Conservation (phyloP, 1,140 invertebrate species). For the Neuroterus valhalla region DNA sequence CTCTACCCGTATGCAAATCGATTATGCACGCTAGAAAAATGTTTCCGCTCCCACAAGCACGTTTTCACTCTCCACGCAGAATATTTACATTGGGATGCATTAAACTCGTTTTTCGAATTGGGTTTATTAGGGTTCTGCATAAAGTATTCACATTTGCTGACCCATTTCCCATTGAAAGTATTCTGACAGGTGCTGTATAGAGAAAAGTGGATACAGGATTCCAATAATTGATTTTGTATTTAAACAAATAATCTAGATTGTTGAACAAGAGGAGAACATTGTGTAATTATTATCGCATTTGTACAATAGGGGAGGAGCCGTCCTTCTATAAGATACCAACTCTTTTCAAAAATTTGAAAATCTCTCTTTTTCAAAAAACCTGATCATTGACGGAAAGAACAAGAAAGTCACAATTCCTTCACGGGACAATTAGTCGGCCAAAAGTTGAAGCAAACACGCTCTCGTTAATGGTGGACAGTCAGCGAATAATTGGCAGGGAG, state of each 20-base stretch:
- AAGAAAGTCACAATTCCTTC: not conserved
- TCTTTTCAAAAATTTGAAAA: no score
- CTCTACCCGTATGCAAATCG: conserved; percentile 18
- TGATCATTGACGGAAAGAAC: no score
- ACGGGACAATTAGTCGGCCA: conserved; percentile 4
- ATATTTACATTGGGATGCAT: conserved; percentile 15
- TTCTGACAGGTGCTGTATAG: no score
- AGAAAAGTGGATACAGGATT: no score
- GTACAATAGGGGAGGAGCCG: no score
- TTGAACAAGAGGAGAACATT: no score
- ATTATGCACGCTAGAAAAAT: conserved; percentile 29
- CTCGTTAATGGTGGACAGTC: conserved; percentile 46
- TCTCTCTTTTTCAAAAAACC: no score
- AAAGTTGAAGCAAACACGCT: conserved; percentile 50
- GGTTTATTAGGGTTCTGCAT: not conserved
- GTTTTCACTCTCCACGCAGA: conserved; percentile 12
- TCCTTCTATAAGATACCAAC: no score
- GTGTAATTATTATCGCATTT: no score
- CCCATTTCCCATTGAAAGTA: no score
- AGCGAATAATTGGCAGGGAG: not conserved
- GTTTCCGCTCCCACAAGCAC: conserved; percentile 29
- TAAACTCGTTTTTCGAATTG: conserved; percentile 16
- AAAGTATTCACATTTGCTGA: not conserved
- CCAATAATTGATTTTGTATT: no score
- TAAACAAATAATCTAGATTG: no score